phyloP scores from a whole-genome alignment of 1,140 invertebrate species.

The Ericerus pela region DNA sequence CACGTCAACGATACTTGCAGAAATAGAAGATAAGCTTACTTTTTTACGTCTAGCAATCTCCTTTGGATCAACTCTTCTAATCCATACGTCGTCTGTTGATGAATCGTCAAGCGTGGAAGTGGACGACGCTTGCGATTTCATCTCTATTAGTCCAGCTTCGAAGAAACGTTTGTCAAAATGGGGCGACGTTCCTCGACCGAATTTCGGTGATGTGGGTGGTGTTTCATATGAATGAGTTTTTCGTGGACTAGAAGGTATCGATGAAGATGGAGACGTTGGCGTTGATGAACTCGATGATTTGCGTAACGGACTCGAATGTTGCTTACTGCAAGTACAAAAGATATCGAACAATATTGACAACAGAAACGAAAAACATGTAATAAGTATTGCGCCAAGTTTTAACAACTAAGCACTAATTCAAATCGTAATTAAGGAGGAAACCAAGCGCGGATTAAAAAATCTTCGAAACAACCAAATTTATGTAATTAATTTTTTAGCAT shows the following conservation, averaged over 20 bases:
- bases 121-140: conserved; percentile 54
- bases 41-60: conserved; percentile 25
- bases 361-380: too few species aligned
- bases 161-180: conserved; percentile 65
- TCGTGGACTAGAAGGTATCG: conserved; percentile 37
- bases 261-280: conserved; percentile 30
- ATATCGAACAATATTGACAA: neutral
- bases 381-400: too few species aligned
- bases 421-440: too few species aligned
- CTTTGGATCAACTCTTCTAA: conserved; percentile 38
- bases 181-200: conserved; percentile 29
- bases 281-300: conserved; percentile 17
- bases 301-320: neutral
- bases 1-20: neutral
- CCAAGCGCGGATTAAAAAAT: too few species aligned
- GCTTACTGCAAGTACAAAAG: neutral
- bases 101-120: conserved; percentile 41
- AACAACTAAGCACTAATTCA: too few species aligned
- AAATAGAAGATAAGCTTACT: conserved; percentile 23
- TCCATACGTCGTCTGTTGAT: conserved; percentile 51
- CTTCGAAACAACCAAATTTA: too few species aligned
- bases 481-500: neutral
- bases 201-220: conserved; percentile 23
- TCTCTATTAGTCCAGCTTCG: conserved; percentile 62
- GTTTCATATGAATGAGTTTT: conserved; percentile 33